Conservation (phyloP, 2,888 invertebrate genomes). For the Chloroclysta siterata region DNA sequence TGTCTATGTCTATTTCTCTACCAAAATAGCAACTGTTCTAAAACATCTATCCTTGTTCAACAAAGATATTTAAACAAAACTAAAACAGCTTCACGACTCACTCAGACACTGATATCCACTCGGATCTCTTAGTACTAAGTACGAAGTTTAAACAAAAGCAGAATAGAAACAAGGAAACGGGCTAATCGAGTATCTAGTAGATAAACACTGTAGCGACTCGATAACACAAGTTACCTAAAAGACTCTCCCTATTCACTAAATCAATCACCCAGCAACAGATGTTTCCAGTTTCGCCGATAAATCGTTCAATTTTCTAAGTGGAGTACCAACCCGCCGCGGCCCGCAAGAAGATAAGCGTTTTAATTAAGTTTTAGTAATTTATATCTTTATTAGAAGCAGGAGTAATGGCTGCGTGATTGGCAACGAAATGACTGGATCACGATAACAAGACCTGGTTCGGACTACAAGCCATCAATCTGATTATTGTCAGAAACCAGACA, state of each 20-base stretch:
- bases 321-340: conserved; percentile 46
- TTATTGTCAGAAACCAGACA: neutral
- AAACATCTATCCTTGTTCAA: neutral
- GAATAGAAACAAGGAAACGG: neutral
- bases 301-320: conserved; percentile 73
- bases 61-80: neutral
- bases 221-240: conserved; percentile 47
- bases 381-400: conserved; percentile 78
- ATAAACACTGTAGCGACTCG: conserved; percentile 29
- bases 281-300: conserved; percentile 66
- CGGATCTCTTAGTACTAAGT: too few species aligned
- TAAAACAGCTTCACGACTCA: too few species aligned
- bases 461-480: neutral
- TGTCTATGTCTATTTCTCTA: too few species aligned
- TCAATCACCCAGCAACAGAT: conserved; percentile 59
- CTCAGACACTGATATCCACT: too few species aligned
- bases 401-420: conserved; percentile 74
- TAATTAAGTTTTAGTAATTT: conserved; percentile 82
- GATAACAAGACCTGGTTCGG: conserved; percentile 51
- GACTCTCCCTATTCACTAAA: conserved; percentile 48
- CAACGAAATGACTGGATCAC: conserved; percentile 63
- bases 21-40: neutral
- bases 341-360: conserved; percentile 72
- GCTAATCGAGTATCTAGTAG: conserved; percentile 16
- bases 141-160: neutral